Percentiles rank a stretch among this genome's conserved stretches.
phyloP scores from a whole-genome alignment of 2,888 invertebrate species.

The Halictus ligatus region DNA sequence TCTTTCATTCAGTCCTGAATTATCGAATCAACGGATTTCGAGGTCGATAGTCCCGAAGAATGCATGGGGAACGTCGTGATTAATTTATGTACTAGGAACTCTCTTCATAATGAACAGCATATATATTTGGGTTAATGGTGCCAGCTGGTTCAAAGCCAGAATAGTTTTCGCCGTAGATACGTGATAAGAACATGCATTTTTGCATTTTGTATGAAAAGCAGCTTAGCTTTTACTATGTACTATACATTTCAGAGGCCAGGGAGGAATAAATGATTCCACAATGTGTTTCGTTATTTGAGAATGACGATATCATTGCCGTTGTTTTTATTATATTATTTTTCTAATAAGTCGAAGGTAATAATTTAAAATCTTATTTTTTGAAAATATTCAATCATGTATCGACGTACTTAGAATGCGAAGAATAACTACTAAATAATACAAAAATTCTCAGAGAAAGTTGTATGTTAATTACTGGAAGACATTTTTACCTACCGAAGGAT shows the following conservation, averaged over 20 bases:
- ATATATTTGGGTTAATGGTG: slow-evolving; percentile 72
- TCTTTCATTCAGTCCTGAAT: slow-evolving; percentile 55
- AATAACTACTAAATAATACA: not conserved
- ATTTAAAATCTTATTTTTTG: not conserved
- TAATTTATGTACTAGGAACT: slow-evolving; percentile 63
- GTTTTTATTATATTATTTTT: not conserved
- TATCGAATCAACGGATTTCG: slow-evolving; percentile 57
- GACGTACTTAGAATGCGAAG: not conserved
- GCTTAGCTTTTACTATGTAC: not conserved
- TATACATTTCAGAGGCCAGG: slow-evolving; percentile 1
- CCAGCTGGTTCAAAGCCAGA: slow-evolving; percentile 68
- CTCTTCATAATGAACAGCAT: slow-evolving; percentile 61
- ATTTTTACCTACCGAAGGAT: too few relatives aligned
- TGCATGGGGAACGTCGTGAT: slow-evolving; percentile 47
- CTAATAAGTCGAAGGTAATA: not conserved
- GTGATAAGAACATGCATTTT: slow-evolving; percentile 49
- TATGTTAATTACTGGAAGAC: too few relatives aligned
- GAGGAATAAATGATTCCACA: not conserved
- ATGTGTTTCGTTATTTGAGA: not conserved
- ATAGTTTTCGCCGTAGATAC: slow-evolving; percentile 48
- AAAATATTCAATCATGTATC: not conserved
- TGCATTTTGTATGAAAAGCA: slow-evolving; percentile 26
- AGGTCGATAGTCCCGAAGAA: slow-evolving; percentile 55
- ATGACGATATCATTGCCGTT: not conserved
- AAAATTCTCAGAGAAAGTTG: not conserved